Evolutionary conservation across 2,888 invertebrate species (phyloP).

Genomic region (Elmis aenea): DNA sequence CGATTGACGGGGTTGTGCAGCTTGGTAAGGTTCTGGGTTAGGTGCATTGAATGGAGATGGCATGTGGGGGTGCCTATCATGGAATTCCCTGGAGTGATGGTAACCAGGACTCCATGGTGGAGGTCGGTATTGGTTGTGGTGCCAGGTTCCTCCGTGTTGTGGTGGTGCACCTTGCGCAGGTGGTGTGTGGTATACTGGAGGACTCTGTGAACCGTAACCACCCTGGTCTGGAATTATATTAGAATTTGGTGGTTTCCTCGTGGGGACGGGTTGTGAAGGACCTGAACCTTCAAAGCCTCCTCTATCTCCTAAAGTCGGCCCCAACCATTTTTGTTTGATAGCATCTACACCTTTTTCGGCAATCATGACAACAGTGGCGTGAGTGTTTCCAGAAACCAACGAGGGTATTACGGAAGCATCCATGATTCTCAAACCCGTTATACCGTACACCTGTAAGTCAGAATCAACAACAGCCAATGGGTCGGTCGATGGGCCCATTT

Average conservation of each 20-base stretch:
- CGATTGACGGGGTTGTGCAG: too few relatives aligned
- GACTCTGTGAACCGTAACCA: background rate
- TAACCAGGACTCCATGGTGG: slow-evolving; percentile 2
- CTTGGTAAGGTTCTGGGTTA: too few relatives aligned
- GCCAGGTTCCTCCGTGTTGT: background rate
- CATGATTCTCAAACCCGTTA: slow-evolving; percentile 53
- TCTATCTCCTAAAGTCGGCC: slow-evolving; percentile 10
- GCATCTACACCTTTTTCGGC: slow-evolving; percentile 43
- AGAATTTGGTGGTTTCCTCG: background rate
- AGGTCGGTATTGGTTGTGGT: background rate
- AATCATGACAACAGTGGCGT: slow-evolving; percentile 44
- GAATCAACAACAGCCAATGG: slow-evolving; percentile 71
- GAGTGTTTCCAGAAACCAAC: slow-evolving; percentile 43
- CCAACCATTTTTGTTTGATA: slow-evolving; percentile 39
- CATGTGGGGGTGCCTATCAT: slow-evolving; percentile 21
- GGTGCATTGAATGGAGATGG: slow-evolving; percentile 15
- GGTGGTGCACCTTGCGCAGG: too few relatives aligned
- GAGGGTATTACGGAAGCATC: slow-evolving; percentile 46
- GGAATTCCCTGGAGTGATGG: slow-evolving; percentile 20
- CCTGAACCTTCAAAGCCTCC: slow-evolving; percentile 12
- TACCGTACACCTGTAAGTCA: slow-evolving; percentile 59
- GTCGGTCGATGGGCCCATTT: slow-evolving; percentile 71
- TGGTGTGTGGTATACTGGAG: too few relatives aligned
- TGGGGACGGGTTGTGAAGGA: background rate
- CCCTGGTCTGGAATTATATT: background rate